These are phyloP conservation scores for Acrobasis consociella DNA, from an alignment of 2,888 invertebrate genomes.

Conservation along the genomic window DNA sequence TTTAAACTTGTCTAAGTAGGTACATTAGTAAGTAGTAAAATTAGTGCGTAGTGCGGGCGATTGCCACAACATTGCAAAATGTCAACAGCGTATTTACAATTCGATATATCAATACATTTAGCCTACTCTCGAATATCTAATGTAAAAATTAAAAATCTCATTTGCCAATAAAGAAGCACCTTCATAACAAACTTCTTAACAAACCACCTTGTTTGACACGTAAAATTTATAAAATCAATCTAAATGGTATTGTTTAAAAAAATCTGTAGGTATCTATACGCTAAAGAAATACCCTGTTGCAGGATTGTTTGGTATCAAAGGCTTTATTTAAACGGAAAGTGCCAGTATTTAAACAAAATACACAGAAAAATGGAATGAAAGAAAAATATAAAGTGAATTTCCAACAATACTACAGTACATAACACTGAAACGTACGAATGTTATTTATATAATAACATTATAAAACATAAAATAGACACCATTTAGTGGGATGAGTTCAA, in stretches of 20 bases:
- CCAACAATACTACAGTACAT: no score
- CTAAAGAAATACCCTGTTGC: slow-evolving; percentile 59
- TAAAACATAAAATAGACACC: slow-evolving; percentile 15
- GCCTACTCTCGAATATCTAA: slow-evolving; percentile 31
- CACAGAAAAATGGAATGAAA: slow-evolving; percentile 1
- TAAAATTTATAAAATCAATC: slow-evolving; percentile 28
- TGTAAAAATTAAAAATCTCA: slow-evolving; percentile 54
- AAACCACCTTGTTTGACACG: slow-evolving; percentile 5
- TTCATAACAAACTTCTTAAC: slow-evolving; percentile 35
- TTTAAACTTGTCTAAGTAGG: background rate
- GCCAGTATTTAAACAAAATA: background rate
- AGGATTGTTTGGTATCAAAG: slow-evolving; percentile 36
- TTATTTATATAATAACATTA: background rate
- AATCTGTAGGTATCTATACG: slow-evolving; percentile 36
- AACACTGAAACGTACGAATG: background rate
- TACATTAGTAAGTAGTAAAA: background rate
- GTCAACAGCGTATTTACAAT: slow-evolving; percentile 39
- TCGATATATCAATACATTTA: slow-evolving; percentile 26
- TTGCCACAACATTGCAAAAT: slow-evolving; percentile 27
- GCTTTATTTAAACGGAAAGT: background rate
- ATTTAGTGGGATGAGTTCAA: slow-evolving; percentile 13
- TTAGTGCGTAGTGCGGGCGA: slow-evolving; percentile 1
- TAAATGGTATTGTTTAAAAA: slow-evolving; percentile 22
- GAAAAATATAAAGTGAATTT: background rate
- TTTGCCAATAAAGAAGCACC: slow-evolving; percentile 56